Conservation (phyloP, 2,113 vertebrate species). For the Ciconia stormi region DNA sequence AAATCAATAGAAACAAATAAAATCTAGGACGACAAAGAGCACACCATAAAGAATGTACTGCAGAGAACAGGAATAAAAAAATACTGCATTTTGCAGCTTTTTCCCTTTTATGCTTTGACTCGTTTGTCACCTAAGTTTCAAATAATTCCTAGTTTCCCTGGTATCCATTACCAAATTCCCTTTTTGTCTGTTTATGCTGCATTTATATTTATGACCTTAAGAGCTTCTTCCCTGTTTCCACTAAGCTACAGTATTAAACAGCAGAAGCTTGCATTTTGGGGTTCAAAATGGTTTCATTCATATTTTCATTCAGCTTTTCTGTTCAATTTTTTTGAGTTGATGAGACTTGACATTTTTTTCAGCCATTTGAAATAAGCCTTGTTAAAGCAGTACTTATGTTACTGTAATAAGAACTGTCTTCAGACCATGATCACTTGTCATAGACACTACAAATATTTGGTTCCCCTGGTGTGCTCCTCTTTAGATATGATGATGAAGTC, state of each 20-base stretch:
- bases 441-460: neutral
- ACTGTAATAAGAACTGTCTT: constrained; percentile 12
- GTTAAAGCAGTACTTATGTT: constrained; percentile 4
- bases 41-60: neutral
- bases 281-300: neutral
- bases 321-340: neutral
- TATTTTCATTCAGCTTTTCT: constrained; percentile 16
- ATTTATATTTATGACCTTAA: neutral
- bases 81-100: neutral
- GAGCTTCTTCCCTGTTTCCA: neutral
- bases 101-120: neutral
- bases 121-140: neutral
- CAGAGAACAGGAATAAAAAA: neutral
- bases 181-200: neutral
- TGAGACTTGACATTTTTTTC: constrained; percentile 4
- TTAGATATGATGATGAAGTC: neutral
- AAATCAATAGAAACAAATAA: neutral
- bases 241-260: neutral
- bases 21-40: neutral
- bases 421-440: constrained; percentile 12
- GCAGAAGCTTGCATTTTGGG: neutral
- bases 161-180: neutral
- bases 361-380: constrained; percentile 11
- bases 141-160: neutral
- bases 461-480: neutral